Percentiles rank a stretch among this genome's conserved stretches.
These are phyloP conservation scores for Exocentrus adspersus DNA, from an alignment of 2,888 invertebrate species.

Conservation along the genomic window DNA sequence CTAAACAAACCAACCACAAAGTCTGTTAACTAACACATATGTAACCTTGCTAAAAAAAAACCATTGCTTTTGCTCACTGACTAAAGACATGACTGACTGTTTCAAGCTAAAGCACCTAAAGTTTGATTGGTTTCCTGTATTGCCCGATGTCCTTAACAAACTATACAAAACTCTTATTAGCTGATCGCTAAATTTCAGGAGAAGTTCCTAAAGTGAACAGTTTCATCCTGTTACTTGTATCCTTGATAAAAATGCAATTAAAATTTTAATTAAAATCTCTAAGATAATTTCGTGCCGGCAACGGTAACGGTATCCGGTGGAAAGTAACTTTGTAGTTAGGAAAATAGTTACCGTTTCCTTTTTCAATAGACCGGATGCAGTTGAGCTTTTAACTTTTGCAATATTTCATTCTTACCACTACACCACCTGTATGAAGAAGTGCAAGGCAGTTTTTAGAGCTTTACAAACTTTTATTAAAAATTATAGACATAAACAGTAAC, in stretches of 20 bases:
- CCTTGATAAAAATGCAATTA: background rate
- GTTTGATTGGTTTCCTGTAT: too few species aligned
- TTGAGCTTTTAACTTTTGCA: background rate
- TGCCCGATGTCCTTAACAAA: too few species aligned
- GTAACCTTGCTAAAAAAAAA: too few species aligned
- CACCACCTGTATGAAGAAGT: background rate
- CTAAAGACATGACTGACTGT: too few species aligned
- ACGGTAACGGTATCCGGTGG: background rate
- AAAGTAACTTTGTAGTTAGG: background rate
- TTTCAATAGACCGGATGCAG: background rate
- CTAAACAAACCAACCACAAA: too few species aligned
- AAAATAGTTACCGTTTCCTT: background rate
- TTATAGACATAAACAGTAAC: too few species aligned
- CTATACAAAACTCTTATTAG: too few species aligned
- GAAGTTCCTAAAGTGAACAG: background rate
- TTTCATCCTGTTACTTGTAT: slow-evolving; percentile 3
- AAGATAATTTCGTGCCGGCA: background rate
- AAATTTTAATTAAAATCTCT: background rate
- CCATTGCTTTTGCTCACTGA: too few species aligned
- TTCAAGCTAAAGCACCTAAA: too few species aligned
- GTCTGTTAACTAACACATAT: too few species aligned
- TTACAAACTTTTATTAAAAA: too few species aligned
- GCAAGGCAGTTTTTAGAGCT: too few species aligned
- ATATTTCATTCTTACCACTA: background rate
- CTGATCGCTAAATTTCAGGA: background rate